Evolutionary conservation across 2,888 invertebrate genomes (phyloP), one percentile per base, ranked within the genome.

Genomic region (Agriopis leucophaearia): DNA sequence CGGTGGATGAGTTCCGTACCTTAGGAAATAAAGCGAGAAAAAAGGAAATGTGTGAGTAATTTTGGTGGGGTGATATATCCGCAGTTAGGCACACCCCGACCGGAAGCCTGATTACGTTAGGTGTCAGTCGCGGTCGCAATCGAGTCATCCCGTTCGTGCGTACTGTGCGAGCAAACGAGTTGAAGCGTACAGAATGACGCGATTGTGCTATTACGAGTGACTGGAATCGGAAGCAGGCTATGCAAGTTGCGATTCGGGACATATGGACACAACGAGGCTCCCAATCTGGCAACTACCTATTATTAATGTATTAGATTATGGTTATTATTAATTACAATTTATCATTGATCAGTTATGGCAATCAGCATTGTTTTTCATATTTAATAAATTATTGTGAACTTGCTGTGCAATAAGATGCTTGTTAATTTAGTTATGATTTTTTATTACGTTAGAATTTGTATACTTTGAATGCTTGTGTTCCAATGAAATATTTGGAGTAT

Each of bases 371-470:
- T 82, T 86, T 54, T 87, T 85, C 83, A 81, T 85, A 84, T 84
- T 87, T 85, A 84, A 84, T 86, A 89, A 88, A 91, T 91, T 89
- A 89, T 89, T 89, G 84, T 88, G 87, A 87, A 92, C 89, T 90
- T 82, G 91, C 91, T 91, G 92, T 92, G 92, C 92, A 92, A 92
- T 92, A 91, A 78, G 86, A 88, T 88, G 92, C 92, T 92, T 91
- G 91, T 92, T 92, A 88, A 51, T 90, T 91, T 91, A 90, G 87
- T 91, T 91, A 87, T 85, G 85, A 86, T 83, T 85, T 89, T 87
- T 89, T 87, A 86, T 65, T 61, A 65, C 50, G 77, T 76, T 77
- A 78, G 18, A 62, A 62, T 78, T 80, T 74, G 76, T 73, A 66
- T 76, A 76, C 78, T 81, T 87, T 87, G 82, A 82, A 77, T 84